phyloP scores from a whole-genome alignment of 64 coral and sea anemone genomes.

The Astreopora myriophthalma region DNA sequence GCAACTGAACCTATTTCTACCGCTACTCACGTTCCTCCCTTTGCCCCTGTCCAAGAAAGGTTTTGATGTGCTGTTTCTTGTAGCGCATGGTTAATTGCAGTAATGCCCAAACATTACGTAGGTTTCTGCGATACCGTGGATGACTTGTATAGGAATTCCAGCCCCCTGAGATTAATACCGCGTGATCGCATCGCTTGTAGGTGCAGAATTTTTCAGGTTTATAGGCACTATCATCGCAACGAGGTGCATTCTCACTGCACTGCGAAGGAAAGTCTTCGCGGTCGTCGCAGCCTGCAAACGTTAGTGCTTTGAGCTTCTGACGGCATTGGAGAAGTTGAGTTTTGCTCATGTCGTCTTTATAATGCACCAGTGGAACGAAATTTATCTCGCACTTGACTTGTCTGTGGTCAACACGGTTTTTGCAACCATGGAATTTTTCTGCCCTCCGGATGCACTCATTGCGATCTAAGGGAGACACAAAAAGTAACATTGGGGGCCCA shows the following conservation, averaged over 20 bases:
- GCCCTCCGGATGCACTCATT: conserved; percentile 66
- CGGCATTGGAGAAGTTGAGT: conserved; percentile 45
- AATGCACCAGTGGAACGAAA: conserved; percentile 64
- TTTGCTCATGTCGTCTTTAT: not conserved
- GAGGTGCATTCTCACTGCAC: conserved; percentile 47
- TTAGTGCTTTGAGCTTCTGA: not conserved
- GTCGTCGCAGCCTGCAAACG: conserved; percentile 33
- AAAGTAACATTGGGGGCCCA: too few species aligned
- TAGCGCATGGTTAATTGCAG: conserved; percentile 73
- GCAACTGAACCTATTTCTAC: too few species aligned
- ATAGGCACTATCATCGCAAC: not conserved
- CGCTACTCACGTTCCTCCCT: conserved; percentile 88
- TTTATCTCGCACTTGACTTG: conserved; percentile 72
- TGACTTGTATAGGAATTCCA: conserved; percentile 73
- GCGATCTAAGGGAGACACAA: conserved; percentile 20
- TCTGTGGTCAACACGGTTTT: conserved; percentile 19
- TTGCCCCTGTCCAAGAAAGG: conserved; percentile 84
- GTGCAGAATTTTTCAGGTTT: conserved; percentile 19
- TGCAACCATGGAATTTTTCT: conserved; percentile 63
- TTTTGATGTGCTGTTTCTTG: conserved; percentile 72
- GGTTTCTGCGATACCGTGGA: conserved; percentile 67
- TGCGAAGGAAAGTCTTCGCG: not conserved
- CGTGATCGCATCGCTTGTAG: conserved; percentile 81
- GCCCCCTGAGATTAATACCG: conserved; percentile 71
- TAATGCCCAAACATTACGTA: conserved; percentile 83